Conservation (phyloP, 2,797 vertebrate species). For the Eremophila alpestris region DNA sequence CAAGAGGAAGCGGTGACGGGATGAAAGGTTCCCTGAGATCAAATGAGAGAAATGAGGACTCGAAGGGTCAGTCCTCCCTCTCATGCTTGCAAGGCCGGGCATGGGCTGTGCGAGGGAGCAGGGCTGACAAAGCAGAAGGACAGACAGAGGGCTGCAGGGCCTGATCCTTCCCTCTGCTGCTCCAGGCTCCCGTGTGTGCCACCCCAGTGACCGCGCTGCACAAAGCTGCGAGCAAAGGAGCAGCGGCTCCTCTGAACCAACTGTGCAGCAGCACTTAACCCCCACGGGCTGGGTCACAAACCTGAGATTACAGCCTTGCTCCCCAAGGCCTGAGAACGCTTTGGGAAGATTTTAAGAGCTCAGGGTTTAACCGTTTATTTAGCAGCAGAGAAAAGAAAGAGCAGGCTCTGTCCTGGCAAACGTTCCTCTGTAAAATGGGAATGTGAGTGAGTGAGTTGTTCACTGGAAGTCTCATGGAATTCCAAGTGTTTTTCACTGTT, state of each 20-base stretch:
- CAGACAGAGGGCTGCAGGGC: not conserved
- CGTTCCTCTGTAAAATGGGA: not conserved
- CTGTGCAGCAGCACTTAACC: constrained; percentile 6
- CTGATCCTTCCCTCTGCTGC: constrained; percentile 6
- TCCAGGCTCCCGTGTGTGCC: not conserved
- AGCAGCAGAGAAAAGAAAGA: not conserved
- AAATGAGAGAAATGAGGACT: constrained; percentile 58
- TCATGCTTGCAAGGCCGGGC: constrained; percentile 1
- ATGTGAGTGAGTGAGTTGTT: not conserved
- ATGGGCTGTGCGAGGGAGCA: constrained; percentile 24
- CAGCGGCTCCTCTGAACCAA: not conserved
- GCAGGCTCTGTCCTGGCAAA: not conserved
- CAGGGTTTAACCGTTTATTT: not conserved
- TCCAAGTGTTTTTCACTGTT: not conserved
- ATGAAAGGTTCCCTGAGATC: constrained; percentile 62
- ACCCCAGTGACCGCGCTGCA: not conserved
- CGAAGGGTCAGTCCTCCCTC: constrained; percentile 61
- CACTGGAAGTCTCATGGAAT: accelerated
- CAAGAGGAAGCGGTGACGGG: constrained; percentile 30
- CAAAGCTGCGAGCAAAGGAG: constrained; percentile 50
- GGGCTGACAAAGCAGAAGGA: constrained; percentile 46
- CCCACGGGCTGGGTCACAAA: constrained; percentile 20
- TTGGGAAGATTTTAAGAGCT: constrained; percentile 17
- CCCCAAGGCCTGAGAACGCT: not conserved
- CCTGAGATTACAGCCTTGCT: not conserved